phyloP scores from a whole-genome alignment of 2,888 invertebrate genomes.

The Orthosia cruda region DNA sequence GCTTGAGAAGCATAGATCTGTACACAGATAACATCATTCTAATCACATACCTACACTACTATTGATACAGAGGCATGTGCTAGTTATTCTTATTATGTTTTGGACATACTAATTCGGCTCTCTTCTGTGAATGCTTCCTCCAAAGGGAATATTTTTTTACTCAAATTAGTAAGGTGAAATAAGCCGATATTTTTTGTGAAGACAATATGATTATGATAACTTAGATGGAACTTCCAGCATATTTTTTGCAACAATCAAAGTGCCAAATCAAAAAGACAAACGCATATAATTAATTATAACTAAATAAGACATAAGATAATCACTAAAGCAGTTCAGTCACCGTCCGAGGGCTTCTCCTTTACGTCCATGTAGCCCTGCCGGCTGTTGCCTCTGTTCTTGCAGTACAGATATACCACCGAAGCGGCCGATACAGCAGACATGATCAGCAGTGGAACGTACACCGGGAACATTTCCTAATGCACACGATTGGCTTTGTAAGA shows the following conservation, averaged over 20 bases:
- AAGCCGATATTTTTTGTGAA: background rate
- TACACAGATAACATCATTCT: constrained; percentile 45
- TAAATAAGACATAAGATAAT: constrained; percentile 54
- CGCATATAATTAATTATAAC: constrained; percentile 58
- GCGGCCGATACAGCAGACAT: constrained; percentile 86
- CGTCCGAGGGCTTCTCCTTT: constrained; percentile 81
- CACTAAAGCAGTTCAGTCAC: constrained; percentile 64
- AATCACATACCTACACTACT: constrained; percentile 10
- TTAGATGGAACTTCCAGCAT: background rate
- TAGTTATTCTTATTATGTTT: constrained; percentile 1
- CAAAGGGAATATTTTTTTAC: background rate
- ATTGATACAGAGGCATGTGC: background rate
- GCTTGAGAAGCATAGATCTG: constrained; percentile 36
- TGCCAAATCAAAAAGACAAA: constrained; percentile 32
- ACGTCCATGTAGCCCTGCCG: constrained; percentile 87
- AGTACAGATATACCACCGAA: constrained; percentile 84
- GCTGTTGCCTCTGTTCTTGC: constrained; percentile 79
- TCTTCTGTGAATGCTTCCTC: background rate
- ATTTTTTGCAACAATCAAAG: constrained; percentile 37
- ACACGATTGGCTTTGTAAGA: constrained; percentile 23
- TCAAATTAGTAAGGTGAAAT: background rate
- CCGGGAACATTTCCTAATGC: constrained; percentile 72
- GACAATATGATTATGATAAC: background rate
- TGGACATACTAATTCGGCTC: background rate
- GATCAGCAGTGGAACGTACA: constrained; percentile 82